phyloP scores from a whole-genome alignment of 2,888 invertebrate genomes.

The Epicampocera succincta region DNA sequence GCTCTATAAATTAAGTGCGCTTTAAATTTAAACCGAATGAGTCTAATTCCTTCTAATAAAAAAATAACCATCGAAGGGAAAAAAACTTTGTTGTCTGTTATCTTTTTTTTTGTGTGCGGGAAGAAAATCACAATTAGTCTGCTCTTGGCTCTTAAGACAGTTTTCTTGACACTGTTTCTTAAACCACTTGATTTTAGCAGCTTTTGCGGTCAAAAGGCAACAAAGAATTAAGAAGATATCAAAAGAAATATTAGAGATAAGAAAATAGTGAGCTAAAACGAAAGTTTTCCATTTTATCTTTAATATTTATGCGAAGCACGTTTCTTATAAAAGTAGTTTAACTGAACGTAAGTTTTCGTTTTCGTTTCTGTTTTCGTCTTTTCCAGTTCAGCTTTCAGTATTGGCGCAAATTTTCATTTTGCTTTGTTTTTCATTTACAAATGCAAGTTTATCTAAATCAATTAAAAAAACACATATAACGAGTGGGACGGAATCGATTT shows the following conservation, averaged over 20 bases:
- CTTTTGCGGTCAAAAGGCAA: constrained; percentile 21
- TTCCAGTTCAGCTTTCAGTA: constrained; percentile 33
- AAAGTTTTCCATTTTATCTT: constrained; percentile 52
- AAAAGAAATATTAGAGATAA: constrained; percentile 7
- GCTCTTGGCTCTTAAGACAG: constrained; percentile 14
- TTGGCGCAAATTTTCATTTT: constrained; percentile 13
- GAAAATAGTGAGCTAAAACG: constrained; percentile 3
- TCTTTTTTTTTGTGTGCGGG: neutral
- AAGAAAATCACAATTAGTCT: constrained; percentile 36
- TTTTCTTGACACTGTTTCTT: constrained; percentile 39
- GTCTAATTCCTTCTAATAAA: no score
- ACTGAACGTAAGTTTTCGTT: constrained; percentile 23
- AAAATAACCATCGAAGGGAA: neutral
- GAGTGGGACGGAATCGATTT: no score
- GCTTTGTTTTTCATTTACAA: neutral
- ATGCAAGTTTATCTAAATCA: neutral
- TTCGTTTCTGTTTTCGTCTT: neutral
- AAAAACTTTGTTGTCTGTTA: neutral
- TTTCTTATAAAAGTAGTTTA: constrained; percentile 54
- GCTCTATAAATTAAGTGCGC: no score
- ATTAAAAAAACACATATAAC: neutral
- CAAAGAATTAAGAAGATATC: neutral
- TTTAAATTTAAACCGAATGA: no score
- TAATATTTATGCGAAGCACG: constrained; percentile 61
- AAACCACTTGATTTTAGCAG: constrained; percentile 26